Conservation (phyloP, 2,888 invertebrate species). For the Agelastica alni region DNA sequence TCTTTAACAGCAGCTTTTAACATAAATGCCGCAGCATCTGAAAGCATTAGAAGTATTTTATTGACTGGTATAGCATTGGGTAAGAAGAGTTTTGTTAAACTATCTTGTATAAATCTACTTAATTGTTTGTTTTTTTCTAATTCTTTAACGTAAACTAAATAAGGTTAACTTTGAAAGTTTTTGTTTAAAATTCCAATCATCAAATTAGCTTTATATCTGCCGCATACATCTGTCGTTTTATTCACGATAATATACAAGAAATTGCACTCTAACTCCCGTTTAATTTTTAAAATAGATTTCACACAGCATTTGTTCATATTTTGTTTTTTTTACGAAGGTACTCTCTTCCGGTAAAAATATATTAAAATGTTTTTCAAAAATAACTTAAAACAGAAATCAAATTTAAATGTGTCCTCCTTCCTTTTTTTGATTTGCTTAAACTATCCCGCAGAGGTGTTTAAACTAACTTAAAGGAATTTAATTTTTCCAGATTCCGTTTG, state of each 20-base stretch:
- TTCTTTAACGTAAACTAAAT: background rate
- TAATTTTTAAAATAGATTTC: background rate
- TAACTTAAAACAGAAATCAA: background rate
- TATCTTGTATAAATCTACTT: background rate
- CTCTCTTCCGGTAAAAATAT: background rate
- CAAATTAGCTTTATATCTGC: conserved; percentile 9
- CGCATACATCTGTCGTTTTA: conserved; percentile 15
- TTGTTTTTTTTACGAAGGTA: background rate
- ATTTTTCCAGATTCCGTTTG: background rate
- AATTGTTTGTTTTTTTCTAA: background rate
- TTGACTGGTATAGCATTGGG: background rate
- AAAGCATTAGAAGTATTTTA: background rate
- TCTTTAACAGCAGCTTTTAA: background rate
- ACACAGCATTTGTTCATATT: conserved; percentile 2
- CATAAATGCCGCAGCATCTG: background rate
- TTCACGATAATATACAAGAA: too few species aligned
- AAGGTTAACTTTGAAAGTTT: background rate
- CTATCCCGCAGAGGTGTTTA: background rate
- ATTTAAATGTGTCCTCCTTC: background rate
- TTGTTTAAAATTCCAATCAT: conserved; percentile 9
- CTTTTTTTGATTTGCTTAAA: background rate
- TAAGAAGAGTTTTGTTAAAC: background rate
- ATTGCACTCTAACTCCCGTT: background rate
- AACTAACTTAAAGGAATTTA: background rate
- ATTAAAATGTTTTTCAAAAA: background rate